Conservation (phyloP, 2,113 vertebrate genomes). For the Procapra przewalskii region DNA sequence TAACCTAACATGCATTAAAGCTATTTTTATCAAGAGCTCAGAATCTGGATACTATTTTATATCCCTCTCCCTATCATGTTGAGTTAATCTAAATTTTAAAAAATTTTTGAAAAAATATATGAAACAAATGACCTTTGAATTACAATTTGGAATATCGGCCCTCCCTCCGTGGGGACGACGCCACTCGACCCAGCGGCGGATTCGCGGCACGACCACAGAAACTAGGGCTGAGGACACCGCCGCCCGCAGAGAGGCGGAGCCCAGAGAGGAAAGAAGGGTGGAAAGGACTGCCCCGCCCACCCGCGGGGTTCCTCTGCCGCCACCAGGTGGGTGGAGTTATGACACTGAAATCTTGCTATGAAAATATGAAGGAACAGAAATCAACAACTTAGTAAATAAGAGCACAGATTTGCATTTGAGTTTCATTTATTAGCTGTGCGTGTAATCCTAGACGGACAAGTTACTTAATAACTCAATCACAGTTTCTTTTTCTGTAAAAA, state of each 20-base stretch:
- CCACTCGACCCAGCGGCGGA: background rate
- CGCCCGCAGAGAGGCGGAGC: background rate
- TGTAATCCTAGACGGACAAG: background rate
- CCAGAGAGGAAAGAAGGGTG: background rate
- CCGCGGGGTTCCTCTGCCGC: background rate
- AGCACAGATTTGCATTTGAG: background rate
- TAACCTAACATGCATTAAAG: background rate
- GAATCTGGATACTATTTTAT: constrained; percentile 1
- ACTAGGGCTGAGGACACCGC: background rate
- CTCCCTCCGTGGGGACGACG: background rate
- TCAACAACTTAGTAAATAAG: background rate
- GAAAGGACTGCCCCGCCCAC: background rate
- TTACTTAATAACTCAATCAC: background rate
- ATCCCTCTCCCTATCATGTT: background rate
- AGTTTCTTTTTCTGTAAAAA: constrained; percentile 17
- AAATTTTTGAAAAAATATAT: background rate
- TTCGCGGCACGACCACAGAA: background rate
- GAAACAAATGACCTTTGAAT: background rate
- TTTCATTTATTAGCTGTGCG: background rate
- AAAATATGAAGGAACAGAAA: background rate
- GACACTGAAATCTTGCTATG: background rate
- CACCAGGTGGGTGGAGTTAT: background rate
- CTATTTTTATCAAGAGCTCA: constrained; percentile 6
- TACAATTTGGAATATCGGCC: background rate
- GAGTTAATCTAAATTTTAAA: background rate